Evolutionary conservation across 2,888 invertebrate genomes (phyloP).

Genomic region (Xestia xanthographa): DNA sequence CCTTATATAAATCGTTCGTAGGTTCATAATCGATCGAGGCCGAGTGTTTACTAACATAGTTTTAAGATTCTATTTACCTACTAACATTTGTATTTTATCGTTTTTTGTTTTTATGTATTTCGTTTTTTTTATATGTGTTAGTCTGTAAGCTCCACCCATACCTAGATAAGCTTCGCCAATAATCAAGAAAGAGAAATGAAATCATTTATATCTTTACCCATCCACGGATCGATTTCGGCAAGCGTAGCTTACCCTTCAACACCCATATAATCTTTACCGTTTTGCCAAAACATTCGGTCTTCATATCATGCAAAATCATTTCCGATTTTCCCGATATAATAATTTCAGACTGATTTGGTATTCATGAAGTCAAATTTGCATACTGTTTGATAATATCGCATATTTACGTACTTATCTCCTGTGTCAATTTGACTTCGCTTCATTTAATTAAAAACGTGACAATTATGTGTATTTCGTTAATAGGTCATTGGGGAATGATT

Average conservation of each 20-base stretch:
- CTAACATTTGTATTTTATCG: too few relatives aligned
- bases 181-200: too few relatives aligned
- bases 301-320: constrained; percentile 6
- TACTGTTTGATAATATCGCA: constrained; percentile 10
- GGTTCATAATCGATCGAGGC: too few relatives aligned
- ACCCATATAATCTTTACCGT: background rate
- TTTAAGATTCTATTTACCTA: too few relatives aligned
- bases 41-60: too few relatives aligned
- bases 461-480: background rate
- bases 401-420: constrained; percentile 14
- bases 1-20: too few relatives aligned
- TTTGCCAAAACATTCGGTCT: background rate
- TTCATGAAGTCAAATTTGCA: constrained; percentile 19
- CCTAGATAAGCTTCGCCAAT: too few relatives aligned
- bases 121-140: too few relatives aligned
- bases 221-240: background rate
- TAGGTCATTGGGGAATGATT: background rate
- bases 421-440: constrained; percentile 24
- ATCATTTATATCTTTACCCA: background rate
- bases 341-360: constrained; percentile 15
- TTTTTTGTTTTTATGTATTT: too few relatives aligned
- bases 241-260: background rate
- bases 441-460: constrained; percentile 32
- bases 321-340: constrained; percentile 1
- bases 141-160: too few relatives aligned